Base-by-base conservation (phyloP, 1,140 invertebrate genomes). In the Halictus rubicundus region DNA sequence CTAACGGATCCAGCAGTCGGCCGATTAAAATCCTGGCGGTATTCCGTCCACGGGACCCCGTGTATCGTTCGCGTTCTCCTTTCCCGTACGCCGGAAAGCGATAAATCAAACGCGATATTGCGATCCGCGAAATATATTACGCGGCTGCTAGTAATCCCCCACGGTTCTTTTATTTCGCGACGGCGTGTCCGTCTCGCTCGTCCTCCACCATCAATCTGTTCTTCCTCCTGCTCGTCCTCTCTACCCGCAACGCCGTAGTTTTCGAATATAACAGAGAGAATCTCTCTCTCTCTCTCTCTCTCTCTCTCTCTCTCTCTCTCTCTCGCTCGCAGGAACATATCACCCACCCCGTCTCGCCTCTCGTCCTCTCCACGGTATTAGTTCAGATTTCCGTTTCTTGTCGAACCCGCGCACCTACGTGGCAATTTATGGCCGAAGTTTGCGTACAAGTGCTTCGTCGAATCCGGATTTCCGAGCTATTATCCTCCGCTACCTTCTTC, bases 91-190 rank as follows among this genome's bases (percentile, higher is more conserved):
- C 9, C 12, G 49, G 8, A 9, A 39, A 72, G 39, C 37, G 57
- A 78, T 78, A 72, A 72, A 78, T 78, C 75, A 78, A 71, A 46
- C 42, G 32, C 32, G 68, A 64, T 78, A 72, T 78, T 78, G 60
- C 69, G 68, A 49, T 72, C 23, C 37, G 5, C 21, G 76, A 72
- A 54, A 78, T 54, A 52, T 63, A 78, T 78, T 54, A 78, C 46
- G 59, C 54, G 54, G 52, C 42, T 23, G 63, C 42, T 46, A 54
- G 32, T 63, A 27, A 37, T 46, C 16, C 49, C 19, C 46, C 57
- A 12, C 39, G 21, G 16, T 59, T n/a, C 37, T 68, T 77, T 72
- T 32, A 72, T 72, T 64, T 54, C 23, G 19, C 23, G 19, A 21
- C 21, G 32, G 16, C 27, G n/a, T 66, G 77, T 60, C 70, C 25